These are phyloP conservation scores for Trididemnum miniatum DNA, from an alignment of 23 tunicate species.

Conservation along the genomic window DNA sequence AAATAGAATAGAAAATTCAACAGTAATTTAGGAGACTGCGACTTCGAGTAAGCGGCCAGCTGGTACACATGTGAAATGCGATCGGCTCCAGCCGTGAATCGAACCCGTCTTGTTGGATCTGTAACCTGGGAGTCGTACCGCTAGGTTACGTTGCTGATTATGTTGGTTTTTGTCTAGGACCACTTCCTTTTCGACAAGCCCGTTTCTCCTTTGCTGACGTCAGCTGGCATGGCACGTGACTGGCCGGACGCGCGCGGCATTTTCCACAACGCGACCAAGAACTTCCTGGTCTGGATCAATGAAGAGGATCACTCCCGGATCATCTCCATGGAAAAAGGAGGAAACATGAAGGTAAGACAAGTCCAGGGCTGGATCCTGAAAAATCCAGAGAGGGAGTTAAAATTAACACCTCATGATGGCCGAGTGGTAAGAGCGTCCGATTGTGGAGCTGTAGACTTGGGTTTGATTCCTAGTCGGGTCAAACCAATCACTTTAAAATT, in stretches of 20 bases:
- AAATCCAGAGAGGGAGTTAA: too few species aligned
- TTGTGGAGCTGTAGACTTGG: not conserved
- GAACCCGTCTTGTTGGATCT: too few species aligned
- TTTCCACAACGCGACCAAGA: constrained; percentile 89
- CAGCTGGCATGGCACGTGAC: constrained; percentile 92
- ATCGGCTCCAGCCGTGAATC: too few species aligned
- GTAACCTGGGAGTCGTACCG: too few species aligned
- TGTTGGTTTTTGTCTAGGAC: constrained; percentile 5
- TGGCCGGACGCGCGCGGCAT: constrained; percentile 99
- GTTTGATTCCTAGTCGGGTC: not conserved
- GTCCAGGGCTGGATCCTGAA: too few species aligned
- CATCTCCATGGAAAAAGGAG: constrained; percentile 93
- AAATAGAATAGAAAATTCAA: too few species aligned
- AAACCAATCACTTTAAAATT: not conserved
- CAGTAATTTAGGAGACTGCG: too few species aligned
- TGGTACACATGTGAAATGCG: too few species aligned
- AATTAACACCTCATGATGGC: too few species aligned
- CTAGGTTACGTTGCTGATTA: too few species aligned
- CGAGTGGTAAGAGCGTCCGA: too few species aligned
- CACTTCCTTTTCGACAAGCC: constrained; percentile 92
- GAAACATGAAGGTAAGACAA: constrained; percentile 81
- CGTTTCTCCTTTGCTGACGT: constrained; percentile 84
- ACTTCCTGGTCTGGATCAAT: constrained; percentile 95
- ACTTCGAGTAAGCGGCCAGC: too few species aligned
- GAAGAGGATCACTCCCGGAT: constrained; percentile 92